Percentiles rank a stretch among this genome's conserved stretches.
phyloP scores from a whole-genome alignment of 37 sponge, comb jelly and placozoan genomes.

The Corticium candelabrum region DNA sequence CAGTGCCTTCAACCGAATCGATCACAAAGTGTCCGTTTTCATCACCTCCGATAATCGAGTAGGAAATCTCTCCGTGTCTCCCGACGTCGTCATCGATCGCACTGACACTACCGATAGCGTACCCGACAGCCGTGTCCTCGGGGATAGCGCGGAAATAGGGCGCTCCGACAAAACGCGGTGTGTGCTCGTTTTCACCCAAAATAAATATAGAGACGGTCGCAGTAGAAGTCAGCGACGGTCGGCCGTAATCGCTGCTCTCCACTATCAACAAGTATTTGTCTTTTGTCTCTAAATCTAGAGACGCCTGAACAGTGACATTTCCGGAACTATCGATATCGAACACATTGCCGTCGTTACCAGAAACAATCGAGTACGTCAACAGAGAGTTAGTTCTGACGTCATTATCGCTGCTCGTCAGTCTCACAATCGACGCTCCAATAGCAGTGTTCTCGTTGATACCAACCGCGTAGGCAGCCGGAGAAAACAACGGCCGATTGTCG shows the following conservation, averaged over 20 bases:
- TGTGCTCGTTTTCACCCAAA: constrained; percentile 7
- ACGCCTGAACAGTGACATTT: constrained; percentile 9
- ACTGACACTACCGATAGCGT: constrained; percentile 9
- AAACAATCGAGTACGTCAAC: constrained; percentile 16
- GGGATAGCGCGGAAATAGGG: constrained; percentile 31
- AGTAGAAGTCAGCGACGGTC: neutral
- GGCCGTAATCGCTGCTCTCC: neutral
- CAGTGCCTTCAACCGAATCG: neutral
- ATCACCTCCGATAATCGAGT: neutral
- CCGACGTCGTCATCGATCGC: constrained; percentile 53
- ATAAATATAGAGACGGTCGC: neutral
- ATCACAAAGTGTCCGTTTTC: neutral
- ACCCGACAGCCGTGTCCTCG: constrained; percentile 34
- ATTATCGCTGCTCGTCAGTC: constrained; percentile 41
- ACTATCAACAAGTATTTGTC: neutral
- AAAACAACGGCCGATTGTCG: neutral
- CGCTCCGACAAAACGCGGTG: neutral
- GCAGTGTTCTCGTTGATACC: neutral
- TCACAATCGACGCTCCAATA: neutral
- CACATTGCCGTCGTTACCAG: constrained; percentile 23
- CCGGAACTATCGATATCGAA: constrained; percentile 42
- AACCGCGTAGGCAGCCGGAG: constrained; percentile 5
- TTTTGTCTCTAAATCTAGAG: constrained; percentile 30
- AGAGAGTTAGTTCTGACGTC: constrained; percentile 48
- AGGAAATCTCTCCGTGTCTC: constrained; percentile 32